phyloP scores from a whole-genome alignment of 2,797 vertebrate species.

The Acanthurus leucopareius region DNA sequence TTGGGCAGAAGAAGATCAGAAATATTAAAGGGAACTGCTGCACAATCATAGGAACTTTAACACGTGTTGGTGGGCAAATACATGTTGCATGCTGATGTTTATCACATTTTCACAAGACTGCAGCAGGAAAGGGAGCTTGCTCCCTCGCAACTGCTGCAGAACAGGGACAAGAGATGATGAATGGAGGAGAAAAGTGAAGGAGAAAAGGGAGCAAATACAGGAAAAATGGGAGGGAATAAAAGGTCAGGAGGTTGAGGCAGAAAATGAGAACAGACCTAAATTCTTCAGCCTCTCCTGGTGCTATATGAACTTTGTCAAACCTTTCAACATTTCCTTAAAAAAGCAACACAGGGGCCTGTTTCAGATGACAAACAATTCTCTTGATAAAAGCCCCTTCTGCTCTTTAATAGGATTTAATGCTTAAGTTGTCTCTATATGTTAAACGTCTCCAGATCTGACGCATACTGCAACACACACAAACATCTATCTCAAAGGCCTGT shows the following conservation, averaged over 20 bases:
- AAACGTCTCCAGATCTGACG: conserved; percentile 15
- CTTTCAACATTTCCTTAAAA: conserved; percentile 1
- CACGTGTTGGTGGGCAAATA: neutral
- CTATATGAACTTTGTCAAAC: neutral
- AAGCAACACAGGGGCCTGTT: neutral
- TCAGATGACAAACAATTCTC: conserved; percentile 16
- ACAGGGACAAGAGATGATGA: neutral
- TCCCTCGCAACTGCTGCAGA: neutral
- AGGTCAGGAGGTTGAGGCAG: neutral
- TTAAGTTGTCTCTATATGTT: conserved; percentile 38
- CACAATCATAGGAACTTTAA: neutral
- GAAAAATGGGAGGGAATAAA: neutral
- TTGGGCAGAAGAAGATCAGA: neutral
- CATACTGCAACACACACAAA: neutral
- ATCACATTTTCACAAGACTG: conserved; percentile 14
- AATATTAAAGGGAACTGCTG: neutral
- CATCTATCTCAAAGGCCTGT: conserved; percentile 1
- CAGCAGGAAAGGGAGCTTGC: neutral
- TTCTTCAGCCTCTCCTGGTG: neutral
- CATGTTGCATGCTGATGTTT: neutral
- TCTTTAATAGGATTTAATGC: conserved; percentile 58
- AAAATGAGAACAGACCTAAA: neutral
- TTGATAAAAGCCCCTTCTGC: conserved; percentile 53
- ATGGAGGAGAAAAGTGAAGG: neutral
- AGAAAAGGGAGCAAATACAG: neutral